Evolutionary conservation across 2,888 invertebrate species (phyloP).

Genomic region (Smittia aterrima): DNA sequence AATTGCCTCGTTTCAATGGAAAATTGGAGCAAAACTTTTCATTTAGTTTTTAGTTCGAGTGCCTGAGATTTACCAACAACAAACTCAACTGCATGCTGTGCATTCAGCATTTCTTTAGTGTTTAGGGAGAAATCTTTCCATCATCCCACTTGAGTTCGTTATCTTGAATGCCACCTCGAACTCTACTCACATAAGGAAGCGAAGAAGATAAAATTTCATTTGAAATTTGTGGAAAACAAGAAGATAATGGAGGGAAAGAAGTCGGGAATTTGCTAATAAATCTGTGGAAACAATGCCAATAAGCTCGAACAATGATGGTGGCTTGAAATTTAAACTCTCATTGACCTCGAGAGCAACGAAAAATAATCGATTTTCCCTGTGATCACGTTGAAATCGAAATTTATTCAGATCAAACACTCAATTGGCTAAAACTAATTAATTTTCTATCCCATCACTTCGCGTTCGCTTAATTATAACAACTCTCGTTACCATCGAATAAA

Average conservation of each 20-base stretch:
- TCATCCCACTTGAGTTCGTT: neutral
- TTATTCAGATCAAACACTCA: neutral
- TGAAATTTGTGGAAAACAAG: neutral
- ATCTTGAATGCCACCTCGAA: neutral
- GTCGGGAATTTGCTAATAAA: constrained; percentile 34
- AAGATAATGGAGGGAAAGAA: neutral
- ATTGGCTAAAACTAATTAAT: constrained; percentile 35
- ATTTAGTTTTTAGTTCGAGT: neutral
- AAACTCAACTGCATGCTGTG: neutral
- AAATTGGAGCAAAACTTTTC: constrained; percentile 25
- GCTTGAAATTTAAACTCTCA: neutral
- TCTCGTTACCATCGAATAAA: constrained; percentile 23
- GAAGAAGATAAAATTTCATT: neutral
- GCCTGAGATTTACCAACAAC: constrained; percentile 18
- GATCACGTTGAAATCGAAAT: neutral
- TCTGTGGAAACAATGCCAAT: constrained; percentile 17
- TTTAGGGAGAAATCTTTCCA: neutral
- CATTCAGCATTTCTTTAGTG: neutral
- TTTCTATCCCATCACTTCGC: constrained; percentile 29
- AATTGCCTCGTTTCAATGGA: constrained; percentile 42
- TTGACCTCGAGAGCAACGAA: neutral
- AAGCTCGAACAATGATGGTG: neutral
- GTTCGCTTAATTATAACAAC: neutral
- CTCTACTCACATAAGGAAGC: neutral
- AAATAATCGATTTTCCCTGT: neutral